Evolutionary conservation across 1,140 invertebrate genomes (phyloP).

Genomic region (Drosophila sp.): DNA sequence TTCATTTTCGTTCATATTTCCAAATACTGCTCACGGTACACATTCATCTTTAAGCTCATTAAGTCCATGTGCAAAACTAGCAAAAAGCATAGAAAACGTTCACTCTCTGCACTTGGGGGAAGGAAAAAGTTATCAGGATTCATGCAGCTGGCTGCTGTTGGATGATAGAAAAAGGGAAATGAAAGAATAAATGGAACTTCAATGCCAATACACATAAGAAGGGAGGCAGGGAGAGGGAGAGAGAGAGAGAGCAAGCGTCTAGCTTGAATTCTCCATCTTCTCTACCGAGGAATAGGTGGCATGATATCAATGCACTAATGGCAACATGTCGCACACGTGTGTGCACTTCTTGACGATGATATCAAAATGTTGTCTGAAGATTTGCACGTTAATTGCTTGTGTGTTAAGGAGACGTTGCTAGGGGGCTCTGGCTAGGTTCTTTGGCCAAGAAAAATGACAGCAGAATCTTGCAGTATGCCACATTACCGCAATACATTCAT

Average conservation of each 20-base stretch:
- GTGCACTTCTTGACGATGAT: neutral
- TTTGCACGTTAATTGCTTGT: slow-evolving; percentile 43
- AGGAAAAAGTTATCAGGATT: slow-evolving; percentile 6
- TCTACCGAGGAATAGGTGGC: neutral
- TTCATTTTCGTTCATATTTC: neutral
- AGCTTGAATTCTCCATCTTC: neutral
- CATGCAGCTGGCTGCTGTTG: slow-evolving; percentile 1
- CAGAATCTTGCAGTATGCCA: neutral
- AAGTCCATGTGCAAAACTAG: neutral
- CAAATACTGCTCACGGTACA: neutral
- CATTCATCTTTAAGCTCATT: slow-evolving; percentile 8
- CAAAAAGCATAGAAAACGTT: neutral
- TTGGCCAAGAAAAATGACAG: neutral
- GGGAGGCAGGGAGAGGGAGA: too few relatives aligned
- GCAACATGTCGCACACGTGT: slow-evolving; percentile 2
- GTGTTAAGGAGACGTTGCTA: slow-evolving; percentile 4
- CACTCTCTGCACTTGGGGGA: neutral
- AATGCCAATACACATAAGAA: neutral
- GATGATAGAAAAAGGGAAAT: slow-evolving; percentile 5
- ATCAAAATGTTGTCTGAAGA: slow-evolving; percentile 21
- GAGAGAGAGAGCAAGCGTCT: neutral
- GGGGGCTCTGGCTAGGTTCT: neutral
- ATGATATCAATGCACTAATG: slow-evolving; percentile 5
- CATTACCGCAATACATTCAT: too few relatives aligned
- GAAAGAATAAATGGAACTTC: slow-evolving; percentile 8